Evolutionary conservation across 2,797 vertebrate species (phyloP).

Genomic region (Platyrinchus mystaceus): DNA sequence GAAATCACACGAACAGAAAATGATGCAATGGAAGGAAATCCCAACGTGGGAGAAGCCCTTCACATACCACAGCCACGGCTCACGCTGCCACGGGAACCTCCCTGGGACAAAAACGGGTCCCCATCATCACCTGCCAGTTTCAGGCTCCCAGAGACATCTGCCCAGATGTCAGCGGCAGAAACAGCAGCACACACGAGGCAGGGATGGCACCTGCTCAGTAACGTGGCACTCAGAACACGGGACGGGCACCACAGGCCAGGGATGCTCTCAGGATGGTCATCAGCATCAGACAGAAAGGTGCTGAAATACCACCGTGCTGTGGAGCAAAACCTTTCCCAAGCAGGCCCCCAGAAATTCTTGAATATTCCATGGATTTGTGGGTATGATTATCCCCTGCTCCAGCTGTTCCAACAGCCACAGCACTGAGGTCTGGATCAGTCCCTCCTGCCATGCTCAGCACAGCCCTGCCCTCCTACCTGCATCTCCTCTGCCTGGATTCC

Average conservation of each 20-base stretch:
- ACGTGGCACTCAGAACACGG: accelerated
- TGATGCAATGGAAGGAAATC: constrained; percentile 11
- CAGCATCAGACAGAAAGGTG: not conserved
- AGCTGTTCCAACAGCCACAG: not conserved
- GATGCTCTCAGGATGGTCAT: not conserved
- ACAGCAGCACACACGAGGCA: accelerated
- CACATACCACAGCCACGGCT: accelerated
- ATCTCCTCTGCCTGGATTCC: not conserved
- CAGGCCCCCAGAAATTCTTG: not conserved
- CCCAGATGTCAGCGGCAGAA: not conserved
- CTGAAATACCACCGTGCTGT: accelerated
- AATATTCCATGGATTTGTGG: not conserved
- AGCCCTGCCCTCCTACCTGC: not conserved
- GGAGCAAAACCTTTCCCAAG: not conserved
- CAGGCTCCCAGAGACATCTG: not conserved
- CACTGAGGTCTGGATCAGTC: not conserved
- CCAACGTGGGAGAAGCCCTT: not conserved
- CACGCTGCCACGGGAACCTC: accelerated
- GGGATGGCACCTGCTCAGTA: accelerated
- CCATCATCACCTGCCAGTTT: not conserved
- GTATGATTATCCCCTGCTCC: accelerated
- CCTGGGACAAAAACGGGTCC: not conserved
- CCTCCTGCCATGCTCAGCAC: accelerated
- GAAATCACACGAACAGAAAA: not conserved
- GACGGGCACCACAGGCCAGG: not conserved